These are phyloP conservation scores for Batillaria attramentaria DNA, from an alignment of 1,140 invertebrate species.

Conservation along the genomic window DNA sequence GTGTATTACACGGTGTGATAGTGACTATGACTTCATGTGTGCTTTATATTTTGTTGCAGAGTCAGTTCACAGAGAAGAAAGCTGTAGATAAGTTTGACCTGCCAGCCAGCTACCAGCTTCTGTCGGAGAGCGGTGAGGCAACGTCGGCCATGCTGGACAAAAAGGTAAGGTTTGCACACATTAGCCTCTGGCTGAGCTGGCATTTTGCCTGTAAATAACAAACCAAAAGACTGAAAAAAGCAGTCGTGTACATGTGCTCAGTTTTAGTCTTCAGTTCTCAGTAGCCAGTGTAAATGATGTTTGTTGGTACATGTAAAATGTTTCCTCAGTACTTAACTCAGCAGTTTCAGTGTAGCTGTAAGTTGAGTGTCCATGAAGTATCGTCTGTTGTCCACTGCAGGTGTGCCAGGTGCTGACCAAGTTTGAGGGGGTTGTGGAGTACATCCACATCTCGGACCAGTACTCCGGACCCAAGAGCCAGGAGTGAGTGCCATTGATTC, in stretches of 20 bases:
- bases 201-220: no score
- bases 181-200: no score
- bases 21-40: not conserved
- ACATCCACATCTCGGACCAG: conserved; percentile 97
- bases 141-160: conserved; percentile 86
- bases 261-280: no score
- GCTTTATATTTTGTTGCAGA: conserved; percentile 74
- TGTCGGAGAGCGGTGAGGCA: conserved; percentile 93
- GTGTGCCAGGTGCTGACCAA: conserved; percentile 83
- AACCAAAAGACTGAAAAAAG: no score
- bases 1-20: no score
- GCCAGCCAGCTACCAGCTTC: conserved; percentile 83
- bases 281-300: no score
- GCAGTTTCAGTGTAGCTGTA: no score
- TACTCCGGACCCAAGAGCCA: conserved; percentile 89
- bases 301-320: no score
- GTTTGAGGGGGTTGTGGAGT: conserved; percentile 91
- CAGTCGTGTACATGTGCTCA: no score
- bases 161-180: no score
- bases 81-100: conserved; percentile 87
- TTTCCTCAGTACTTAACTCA: no score
- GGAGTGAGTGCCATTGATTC: conserved; percentile 80
- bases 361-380: no score
- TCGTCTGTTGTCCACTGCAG: conserved; percentile 54
- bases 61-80: conserved; percentile 89